These are phyloP conservation scores for Vireo altiloquus DNA, from an alignment of 2,113 vertebrate genomes.

Conservation along the genomic window DNA sequence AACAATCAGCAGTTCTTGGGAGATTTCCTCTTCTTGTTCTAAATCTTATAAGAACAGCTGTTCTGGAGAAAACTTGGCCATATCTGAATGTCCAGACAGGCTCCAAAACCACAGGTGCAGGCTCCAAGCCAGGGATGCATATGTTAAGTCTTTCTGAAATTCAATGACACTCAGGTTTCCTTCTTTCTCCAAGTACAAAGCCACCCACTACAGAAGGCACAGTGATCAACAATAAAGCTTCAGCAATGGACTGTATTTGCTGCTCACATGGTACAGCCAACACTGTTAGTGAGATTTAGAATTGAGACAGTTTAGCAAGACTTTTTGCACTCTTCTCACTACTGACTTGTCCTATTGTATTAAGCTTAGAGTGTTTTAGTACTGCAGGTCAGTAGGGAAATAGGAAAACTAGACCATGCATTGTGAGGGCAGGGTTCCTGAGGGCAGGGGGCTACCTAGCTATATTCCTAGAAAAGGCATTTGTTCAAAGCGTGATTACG, in stretches of 20 bases:
- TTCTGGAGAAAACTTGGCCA: conserved; percentile 45
- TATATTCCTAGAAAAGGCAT: not conserved
- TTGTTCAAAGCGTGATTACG: not conserved
- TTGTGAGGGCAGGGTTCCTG: not conserved
- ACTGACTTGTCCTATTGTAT: not conserved
- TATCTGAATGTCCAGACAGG: conserved; percentile 6
- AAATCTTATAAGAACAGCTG: conserved; percentile 46
- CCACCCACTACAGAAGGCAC: not conserved
- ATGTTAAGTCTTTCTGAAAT: conserved; percentile 7
- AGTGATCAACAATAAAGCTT: not conserved
- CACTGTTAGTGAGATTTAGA: not conserved
- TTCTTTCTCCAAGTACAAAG: not conserved
- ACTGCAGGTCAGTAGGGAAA: not conserved
- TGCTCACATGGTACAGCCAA: not conserved
- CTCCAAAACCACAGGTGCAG: conserved; percentile 59
- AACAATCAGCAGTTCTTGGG: conserved; percentile 51
- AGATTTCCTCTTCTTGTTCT: conserved; percentile 58
- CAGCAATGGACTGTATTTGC: not conserved
- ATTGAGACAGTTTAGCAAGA: not conserved
- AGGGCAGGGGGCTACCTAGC: not conserved
- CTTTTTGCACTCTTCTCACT: not conserved
- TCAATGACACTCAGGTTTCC: not conserved
- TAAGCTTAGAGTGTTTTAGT: not conserved
- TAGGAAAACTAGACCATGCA: not conserved
- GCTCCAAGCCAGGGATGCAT: conserved; percentile 28